Percentiles rank a stretch among this genome's conserved stretches.
phyloP scores from a whole-genome alignment of 2,113 vertebrate species.

The Caretta caretta region DNA sequence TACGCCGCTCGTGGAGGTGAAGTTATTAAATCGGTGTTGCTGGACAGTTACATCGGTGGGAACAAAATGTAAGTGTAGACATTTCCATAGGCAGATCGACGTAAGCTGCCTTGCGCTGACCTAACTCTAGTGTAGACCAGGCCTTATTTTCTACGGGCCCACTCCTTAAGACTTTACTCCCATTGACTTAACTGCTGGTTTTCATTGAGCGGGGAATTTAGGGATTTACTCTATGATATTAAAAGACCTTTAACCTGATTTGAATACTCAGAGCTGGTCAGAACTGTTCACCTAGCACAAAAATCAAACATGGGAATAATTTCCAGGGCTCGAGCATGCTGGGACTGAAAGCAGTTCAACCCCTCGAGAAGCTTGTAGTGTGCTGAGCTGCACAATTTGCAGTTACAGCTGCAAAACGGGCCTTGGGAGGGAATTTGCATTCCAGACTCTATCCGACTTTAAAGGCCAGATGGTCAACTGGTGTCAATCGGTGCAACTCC shows the following conservation, averaged over 20 bases:
- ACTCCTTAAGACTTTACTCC: not conserved
- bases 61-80: no score
- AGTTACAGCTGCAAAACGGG: constrained; percentile 15
- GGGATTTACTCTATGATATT: not conserved
- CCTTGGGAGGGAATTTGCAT: constrained; percentile 11
- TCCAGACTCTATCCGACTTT: constrained; percentile 49
- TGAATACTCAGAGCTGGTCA: not conserved
- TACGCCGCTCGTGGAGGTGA: no score
- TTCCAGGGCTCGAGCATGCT: not conserved
- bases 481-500: not conserved
- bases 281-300: not conserved
- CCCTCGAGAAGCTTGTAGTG: not conserved
- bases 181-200: not conserved
- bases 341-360: not conserved
- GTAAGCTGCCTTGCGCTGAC: no score
- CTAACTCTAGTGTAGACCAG: no score
- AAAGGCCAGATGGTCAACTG: constrained; percentile 30
- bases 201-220: not conserved
- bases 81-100: no score
- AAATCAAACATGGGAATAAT: not conserved
- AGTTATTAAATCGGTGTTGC: no score
- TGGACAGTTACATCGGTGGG: no score
- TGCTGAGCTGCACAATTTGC: constrained; percentile 47
- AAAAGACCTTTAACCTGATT: not conserved
- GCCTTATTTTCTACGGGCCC: not conserved